phyloP scores from a whole-genome alignment of 2,113 vertebrate genomes.

The Tragelaphus buxtoni region DNA sequence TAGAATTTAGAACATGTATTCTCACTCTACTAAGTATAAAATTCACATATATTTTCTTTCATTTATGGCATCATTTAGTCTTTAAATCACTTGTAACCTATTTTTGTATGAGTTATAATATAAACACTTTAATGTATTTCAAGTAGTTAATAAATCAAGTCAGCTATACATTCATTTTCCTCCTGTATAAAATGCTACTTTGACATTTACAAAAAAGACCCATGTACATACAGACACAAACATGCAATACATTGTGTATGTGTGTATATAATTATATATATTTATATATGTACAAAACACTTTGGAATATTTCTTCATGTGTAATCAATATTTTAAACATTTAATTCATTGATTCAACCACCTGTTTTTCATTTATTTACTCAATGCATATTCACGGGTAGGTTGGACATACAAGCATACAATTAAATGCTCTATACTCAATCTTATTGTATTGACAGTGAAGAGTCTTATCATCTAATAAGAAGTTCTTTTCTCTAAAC shows the following conservation, averaged over 20 bases:
- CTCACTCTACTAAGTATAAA: not conserved
- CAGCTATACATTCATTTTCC: not conserved
- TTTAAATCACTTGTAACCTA: slow-evolving; percentile 41
- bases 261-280: not conserved
- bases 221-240: not conserved
- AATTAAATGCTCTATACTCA: not conserved
- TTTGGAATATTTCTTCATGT: not conserved
- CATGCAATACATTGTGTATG: not conserved
- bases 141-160: slow-evolving; percentile 33
- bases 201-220: not conserved
- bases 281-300: not conserved
- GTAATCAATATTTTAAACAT: not conserved
- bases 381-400: slow-evolving; percentile 1
- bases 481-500: not conserved
- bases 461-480: not conserved
- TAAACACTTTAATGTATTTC: not conserved
- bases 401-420: not conserved
- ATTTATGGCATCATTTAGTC: not conserved
- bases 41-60: slow-evolving; percentile 49
- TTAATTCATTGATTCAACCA: not conserved
- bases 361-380: not conserved
- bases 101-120: not conserved
- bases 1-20: slow-evolving; percentile 36
- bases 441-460: not conserved
- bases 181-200: not conserved